Base-by-base conservation (phyloP, 35 echinoderm and acorn worm genomes). In the Lytechinus variegatus region DNA sequence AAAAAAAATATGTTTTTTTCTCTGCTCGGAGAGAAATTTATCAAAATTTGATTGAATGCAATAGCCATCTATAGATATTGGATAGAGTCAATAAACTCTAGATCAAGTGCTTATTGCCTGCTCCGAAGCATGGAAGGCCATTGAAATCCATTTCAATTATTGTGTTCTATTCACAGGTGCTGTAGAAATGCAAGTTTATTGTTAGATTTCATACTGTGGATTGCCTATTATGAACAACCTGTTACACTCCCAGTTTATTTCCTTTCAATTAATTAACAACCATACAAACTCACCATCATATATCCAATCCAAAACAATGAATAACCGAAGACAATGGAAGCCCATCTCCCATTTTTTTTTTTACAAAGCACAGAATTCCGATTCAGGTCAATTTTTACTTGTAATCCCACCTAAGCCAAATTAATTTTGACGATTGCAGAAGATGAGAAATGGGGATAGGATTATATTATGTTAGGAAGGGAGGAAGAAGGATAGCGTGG, bases 391-490 rank as follows among this genome's bases (percentile, higher is more conserved):
- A 79, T 79, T 79, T 44, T 79, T 1, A 16, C 66, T 79, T 24
- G 16, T 79, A n/a, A 21, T 79, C 66, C 66, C 66, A 79, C 19
- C 19, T 24, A 14, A 79, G 66, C 66, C 66, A 79, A 79, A 79
- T 79, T 79, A 79, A 79, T 79, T 79, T 79, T 79, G 66, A 79
- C 66, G 66, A 79, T 79, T 79, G 66, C 19, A 79, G 66, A n/a
- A 24, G 3, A 79, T n/a, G 66, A 19, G n/a, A 24, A 79, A n/a
- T 79, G 66, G 19, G 21, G 8, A n/a, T 44, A 4, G 66, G 66
- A 79, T 79, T 79, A 79, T n/a, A 24, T 79, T 79, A n/a, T 79
- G 16, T 79, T 79, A 79, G 66, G 19, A 24, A 27, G 66, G 66
- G 19, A 24, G n/a, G 19, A 79, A 8, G 66, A 24, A 79, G 19